A percentile compares a stretch with the other conserved stretches of the same genome.
Conservation (phyloP, 2,797 vertebrate genomes). For the Acestrorhynchus altus region DNA sequence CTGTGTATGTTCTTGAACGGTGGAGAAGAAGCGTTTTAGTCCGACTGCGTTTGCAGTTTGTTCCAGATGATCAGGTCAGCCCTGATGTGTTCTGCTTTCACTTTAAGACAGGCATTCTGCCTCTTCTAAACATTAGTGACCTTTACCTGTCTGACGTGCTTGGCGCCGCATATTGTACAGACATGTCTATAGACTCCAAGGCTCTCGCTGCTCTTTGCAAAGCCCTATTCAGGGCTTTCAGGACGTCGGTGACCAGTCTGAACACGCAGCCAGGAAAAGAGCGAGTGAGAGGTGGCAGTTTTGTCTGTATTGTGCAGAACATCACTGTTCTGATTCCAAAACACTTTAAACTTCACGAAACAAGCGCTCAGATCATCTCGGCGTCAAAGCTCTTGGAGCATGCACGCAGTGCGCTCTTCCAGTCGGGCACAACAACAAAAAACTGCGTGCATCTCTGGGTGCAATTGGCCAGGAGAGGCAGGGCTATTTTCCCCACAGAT, state of each 20-base stretch:
- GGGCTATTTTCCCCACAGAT: slow-evolving; percentile 49
- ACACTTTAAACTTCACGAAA: neutral
- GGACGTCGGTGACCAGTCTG: neutral
- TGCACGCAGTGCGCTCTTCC: neutral
- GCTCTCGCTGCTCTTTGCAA: neutral
- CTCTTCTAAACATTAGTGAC: neutral
- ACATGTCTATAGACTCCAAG: neutral
- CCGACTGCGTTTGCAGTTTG: too few relatives aligned
- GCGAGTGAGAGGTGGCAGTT: neutral
- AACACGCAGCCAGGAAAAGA: neutral
- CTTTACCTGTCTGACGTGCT: neutral
- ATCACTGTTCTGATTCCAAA: neutral
- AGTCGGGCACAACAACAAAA: slow-evolving; percentile 6
- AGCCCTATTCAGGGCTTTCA: neutral
- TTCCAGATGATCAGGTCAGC: neutral
- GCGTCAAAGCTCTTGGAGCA: neutral
- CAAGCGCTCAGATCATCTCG: neutral
- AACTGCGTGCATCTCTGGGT: neutral
- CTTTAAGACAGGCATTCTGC: neutral
- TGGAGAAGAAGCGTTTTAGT: too few relatives aligned
- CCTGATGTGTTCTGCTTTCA: neutral
- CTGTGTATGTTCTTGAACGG: too few relatives aligned
- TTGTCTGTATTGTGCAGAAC: neutral
- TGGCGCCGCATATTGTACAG: neutral
- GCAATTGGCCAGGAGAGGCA: slow-evolving; percentile 45